Conservation (phyloP, 2,797 vertebrate genomes). For the Xiphophorus birchmanni region DNA sequence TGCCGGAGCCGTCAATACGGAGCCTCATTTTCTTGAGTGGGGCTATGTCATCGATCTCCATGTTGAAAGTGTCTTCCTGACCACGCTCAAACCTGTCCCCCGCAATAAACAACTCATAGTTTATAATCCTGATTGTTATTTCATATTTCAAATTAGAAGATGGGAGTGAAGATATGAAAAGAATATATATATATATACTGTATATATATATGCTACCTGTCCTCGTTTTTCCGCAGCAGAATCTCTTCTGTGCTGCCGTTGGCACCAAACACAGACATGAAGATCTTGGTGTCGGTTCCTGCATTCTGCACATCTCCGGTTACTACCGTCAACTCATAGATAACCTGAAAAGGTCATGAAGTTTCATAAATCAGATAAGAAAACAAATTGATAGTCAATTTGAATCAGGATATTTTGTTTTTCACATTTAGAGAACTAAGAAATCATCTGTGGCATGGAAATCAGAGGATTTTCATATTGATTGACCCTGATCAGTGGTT, state of each 20-base stretch:
- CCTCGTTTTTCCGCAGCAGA: constrained; percentile 89
- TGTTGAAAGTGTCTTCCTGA: constrained; percentile 91
- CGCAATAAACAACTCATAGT: constrained; percentile 16
- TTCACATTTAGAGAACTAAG: not conserved
- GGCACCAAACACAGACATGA: constrained; percentile 91
- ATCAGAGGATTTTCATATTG: not conserved
- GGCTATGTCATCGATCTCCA: constrained; percentile 94
- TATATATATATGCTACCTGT: constrained; percentile 80
- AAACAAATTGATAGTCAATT: not conserved
- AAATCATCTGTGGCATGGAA: not conserved
- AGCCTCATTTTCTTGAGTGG: constrained; percentile 94
- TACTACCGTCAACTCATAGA: constrained; percentile 89
- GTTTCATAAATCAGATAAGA: not conserved
- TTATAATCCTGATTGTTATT: not conserved
- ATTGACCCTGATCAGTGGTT: not conserved
- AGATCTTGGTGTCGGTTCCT: constrained; percentile 89
- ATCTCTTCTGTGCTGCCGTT: constrained; percentile 93
- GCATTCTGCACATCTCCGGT: constrained; percentile 90
- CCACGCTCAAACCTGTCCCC: constrained; percentile 91
- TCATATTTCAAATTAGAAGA: not conserved
- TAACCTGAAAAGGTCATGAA: constrained; percentile 76
- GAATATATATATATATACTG: not conserved
- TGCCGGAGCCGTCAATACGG: constrained; percentile 88
- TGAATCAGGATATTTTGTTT: not conserved
- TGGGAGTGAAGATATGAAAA: not conserved